A percentile compares a stretch with the other conserved stretches of the same genome.
Evolutionary conservation across 2,888 invertebrate genomes (phyloP).

Genomic region (Copidosoma aretas): DNA sequence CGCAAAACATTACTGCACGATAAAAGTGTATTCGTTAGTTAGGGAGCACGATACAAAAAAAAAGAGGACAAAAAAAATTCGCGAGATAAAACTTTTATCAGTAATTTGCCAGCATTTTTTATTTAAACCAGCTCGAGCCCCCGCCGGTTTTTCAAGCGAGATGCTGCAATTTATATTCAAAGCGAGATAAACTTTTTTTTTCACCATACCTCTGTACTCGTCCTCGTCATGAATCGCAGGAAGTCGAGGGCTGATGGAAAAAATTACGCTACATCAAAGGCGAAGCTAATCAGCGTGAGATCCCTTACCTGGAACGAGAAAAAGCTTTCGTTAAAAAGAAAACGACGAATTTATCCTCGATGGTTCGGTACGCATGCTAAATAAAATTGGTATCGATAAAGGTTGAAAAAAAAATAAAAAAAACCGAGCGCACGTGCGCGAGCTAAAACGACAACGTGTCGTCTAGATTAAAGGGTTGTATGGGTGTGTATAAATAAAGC

Average conservation of each 20-base stretch:
- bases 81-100: background rate
- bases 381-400: conserved; percentile 8
- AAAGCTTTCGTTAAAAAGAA: conserved; percentile 34
- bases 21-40: too few relatives aligned
- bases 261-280: conserved; percentile 17
- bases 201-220: conserved; percentile 47
- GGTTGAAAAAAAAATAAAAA: conserved; percentile 13
- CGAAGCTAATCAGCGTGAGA: conserved; percentile 33
- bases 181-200: conserved; percentile 28
- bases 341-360: conserved; percentile 19
- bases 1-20: too few relatives aligned
- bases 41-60: too few relatives aligned
- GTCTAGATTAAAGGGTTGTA: too few relatives aligned
- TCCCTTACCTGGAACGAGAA: conserved; percentile 55
- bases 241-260: conserved; percentile 1
- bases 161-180: conserved; percentile 12
- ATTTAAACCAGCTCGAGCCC: background rate
- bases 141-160: background rate
- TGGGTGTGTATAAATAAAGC: conserved; percentile 6
- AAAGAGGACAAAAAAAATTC: background rate
- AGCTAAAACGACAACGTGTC: too few relatives aligned
- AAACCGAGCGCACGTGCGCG: background rate
- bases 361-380: background rate
- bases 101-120: background rate
- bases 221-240: conserved; percentile 19